Conservation (phyloP, 2,888 invertebrate species). For the Coleophora flavipennella region DNA sequence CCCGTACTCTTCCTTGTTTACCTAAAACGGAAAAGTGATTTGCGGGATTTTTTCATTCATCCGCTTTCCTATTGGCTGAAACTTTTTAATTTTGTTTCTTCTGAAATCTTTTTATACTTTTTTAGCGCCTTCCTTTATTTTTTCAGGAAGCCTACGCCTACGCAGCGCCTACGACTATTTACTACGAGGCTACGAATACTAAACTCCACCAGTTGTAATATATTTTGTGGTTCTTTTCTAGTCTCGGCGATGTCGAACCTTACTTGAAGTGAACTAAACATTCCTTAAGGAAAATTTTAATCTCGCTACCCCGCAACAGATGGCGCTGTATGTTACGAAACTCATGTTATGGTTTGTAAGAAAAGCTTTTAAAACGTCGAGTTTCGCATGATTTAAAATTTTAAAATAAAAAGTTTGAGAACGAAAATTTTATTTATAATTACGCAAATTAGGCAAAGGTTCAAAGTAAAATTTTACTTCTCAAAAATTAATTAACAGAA, state of each 20-base stretch:
- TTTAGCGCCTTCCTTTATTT: background rate
- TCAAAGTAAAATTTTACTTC: too few relatives aligned
- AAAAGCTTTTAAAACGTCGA: background rate
- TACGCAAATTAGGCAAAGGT: too few relatives aligned
- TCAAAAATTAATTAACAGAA: too few relatives aligned
- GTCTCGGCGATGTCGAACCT: too few relatives aligned
- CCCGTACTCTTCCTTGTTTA: constrained; percentile 46
- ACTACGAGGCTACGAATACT: background rate
- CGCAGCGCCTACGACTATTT: constrained; percentile 11
- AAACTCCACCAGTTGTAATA: too few relatives aligned
- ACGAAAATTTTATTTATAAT: too few relatives aligned
- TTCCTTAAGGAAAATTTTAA: constrained; percentile 14
- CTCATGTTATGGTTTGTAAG: constrained; percentile 5
- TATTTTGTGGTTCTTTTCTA: too few relatives aligned
- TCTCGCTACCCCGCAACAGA: constrained; percentile 58
- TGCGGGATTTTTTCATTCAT: constrained; percentile 6
- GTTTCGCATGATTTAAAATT: too few relatives aligned
- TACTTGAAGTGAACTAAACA: background rate
- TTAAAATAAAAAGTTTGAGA: too few relatives aligned
- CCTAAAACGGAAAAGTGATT: constrained; percentile 31
- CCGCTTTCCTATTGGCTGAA: constrained; percentile 7
- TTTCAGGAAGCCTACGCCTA: background rate
- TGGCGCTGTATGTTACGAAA: constrained; percentile 41
- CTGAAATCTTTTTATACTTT: constrained; percentile 7
- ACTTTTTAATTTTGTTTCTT: constrained; percentile 16